phyloP scores from a whole-genome alignment of 2,888 invertebrate genomes.

The Leucophenga montana region DNA sequence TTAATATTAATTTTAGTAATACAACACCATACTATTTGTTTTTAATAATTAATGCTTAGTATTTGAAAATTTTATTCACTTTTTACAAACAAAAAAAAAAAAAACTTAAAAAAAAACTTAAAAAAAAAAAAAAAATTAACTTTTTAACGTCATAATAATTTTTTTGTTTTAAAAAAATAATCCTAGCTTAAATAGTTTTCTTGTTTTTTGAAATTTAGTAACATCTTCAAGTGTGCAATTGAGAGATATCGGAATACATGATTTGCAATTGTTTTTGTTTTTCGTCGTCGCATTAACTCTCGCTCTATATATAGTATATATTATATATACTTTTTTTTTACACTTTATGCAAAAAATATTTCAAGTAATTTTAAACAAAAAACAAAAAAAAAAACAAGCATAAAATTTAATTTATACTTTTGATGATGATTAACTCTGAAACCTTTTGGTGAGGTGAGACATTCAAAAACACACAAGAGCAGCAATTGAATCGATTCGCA shows the following conservation, averaged over 20 bases:
- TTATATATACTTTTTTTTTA: background rate
- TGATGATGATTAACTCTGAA: constrained; percentile 39
- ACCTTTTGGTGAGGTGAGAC: constrained; percentile 73
- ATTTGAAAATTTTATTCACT: constrained; percentile 49
- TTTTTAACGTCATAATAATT: constrained; percentile 47
- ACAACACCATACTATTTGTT: constrained; percentile 47
- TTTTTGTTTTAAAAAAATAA: constrained; percentile 22
- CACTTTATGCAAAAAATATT: background rate
- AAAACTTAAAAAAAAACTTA: no score
- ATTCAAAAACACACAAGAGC: constrained; percentile 72
- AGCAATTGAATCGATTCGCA: constrained; percentile 48
- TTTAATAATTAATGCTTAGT: constrained; percentile 62
- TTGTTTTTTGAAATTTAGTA: constrained; percentile 57
- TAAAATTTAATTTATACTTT: constrained; percentile 27
- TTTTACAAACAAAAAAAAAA: no score
- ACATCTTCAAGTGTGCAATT: constrained; percentile 53
- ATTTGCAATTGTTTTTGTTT: constrained; percentile 70
- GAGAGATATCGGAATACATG: constrained; percentile 49
- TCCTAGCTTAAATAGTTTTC: constrained; percentile 61
- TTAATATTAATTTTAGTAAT: constrained; percentile 55
- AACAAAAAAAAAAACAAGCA: constrained; percentile 22
- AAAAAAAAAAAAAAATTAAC: constrained; percentile 27
- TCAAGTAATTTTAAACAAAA: background rate
- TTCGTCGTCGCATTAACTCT: constrained; percentile 50
- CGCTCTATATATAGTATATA: constrained; percentile 1